Conservation (phyloP, 2,797 vertebrate species). For the Varecia variegata region DNA sequence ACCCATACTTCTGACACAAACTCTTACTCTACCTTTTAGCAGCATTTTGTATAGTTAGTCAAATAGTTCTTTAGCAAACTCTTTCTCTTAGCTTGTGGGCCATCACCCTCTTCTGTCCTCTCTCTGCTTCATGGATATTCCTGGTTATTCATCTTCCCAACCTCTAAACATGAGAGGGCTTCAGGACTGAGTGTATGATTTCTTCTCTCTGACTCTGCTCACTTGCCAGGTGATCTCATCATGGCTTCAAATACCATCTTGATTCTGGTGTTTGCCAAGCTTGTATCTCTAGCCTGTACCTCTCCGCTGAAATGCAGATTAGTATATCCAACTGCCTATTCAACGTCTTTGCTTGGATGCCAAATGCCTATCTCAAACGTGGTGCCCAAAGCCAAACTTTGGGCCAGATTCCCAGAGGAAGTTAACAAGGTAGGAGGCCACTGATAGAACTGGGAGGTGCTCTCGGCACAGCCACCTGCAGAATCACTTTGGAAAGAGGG, state of each 20-base stretch:
- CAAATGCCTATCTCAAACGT: background rate
- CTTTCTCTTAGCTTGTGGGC: background rate
- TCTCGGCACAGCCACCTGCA: background rate
- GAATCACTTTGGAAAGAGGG: background rate
- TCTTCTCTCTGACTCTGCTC: background rate
- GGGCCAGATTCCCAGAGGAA: background rate
- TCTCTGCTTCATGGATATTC: background rate
- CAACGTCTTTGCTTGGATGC: background rate
- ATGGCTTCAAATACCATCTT: background rate
- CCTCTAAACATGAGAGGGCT: background rate
- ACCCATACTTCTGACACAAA: background rate
- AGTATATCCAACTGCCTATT: background rate
- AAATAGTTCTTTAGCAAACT: background rate
- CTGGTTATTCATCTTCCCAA: background rate
- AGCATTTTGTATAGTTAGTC: background rate
- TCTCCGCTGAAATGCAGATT: background rate
- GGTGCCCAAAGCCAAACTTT: background rate
- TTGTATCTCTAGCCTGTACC: background rate
- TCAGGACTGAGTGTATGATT: background rate
- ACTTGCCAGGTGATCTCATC: background rate
- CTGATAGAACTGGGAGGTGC: background rate
- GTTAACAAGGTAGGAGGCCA: background rate
- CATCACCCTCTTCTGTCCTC: background rate
- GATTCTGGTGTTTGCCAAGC: background rate
- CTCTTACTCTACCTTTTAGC: background rate